Conservation (phyloP, 2,888 invertebrate genomes). For the Ectobius pallidus region DNA sequence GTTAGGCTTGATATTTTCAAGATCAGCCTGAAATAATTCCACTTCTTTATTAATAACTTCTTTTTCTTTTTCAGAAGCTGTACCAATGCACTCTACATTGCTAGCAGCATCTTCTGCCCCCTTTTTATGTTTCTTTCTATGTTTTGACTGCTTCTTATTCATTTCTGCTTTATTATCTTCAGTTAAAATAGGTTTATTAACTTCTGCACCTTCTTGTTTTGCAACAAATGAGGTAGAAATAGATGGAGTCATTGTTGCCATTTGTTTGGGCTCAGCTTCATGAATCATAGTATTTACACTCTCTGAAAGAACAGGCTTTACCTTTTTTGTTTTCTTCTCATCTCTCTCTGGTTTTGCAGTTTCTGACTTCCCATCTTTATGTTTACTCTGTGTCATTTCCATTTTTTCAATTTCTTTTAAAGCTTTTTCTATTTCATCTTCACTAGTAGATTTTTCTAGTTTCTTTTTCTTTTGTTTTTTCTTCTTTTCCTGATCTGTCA, state of each 20-base stretch:
- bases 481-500: conserved; percentile 36
- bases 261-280: background rate
- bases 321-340: conserved; percentile 12
- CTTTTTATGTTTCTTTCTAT: background rate
- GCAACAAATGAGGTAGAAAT: too few species aligned
- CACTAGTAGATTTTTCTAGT: conserved; percentile 36
- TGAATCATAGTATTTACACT: background rate
- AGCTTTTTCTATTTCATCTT: conserved; percentile 58
- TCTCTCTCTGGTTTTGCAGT: conserved; percentile 8
- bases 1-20: background rate
- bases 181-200: background rate
- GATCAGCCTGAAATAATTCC: too few species aligned
- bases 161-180: background rate
- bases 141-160: background rate
- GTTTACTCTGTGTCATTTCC: conserved; percentile 44
- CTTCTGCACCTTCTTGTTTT: background rate
- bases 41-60: too few species aligned
- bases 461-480: conserved; percentile 28
- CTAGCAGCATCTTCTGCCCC: background rate
- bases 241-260: background rate
- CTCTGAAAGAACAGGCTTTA: background rate
- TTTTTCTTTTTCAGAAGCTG: too few species aligned
- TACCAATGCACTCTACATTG: too few species aligned
- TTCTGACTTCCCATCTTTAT: conserved; percentile 32
- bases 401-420: conserved; percentile 56